These are phyloP conservation scores for Strongylocentrotus purpuratus DNA, from an alignment of 35 echinoderm and acorn worm species.

Conservation along the genomic window DNA sequence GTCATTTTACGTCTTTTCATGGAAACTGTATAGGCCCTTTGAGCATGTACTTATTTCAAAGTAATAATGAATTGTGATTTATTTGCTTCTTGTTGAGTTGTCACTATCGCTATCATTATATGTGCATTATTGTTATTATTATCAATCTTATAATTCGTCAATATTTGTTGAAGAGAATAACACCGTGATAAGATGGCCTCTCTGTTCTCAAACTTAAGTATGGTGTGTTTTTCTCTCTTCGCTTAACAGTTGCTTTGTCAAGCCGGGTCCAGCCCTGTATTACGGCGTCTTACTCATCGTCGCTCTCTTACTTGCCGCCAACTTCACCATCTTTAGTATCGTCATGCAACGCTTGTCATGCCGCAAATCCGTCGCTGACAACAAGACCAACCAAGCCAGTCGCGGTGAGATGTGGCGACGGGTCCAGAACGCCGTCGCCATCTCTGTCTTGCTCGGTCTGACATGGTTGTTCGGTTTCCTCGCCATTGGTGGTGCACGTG, in stretches of 20 bases:
- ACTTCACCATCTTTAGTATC: conserved; percentile 22
- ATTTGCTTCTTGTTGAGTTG: not conserved
- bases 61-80: no score
- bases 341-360: conserved; percentile 19
- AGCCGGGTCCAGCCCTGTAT: conserved; percentile 31
- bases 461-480: conserved; percentile 60
- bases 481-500: conserved; percentile 36
- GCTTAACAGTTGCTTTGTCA: conserved; percentile 29
- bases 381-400: not conserved
- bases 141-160: not conserved
- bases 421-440: conserved; percentile 51
- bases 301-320: not conserved
- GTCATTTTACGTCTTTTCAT: no score
- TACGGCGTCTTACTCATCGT: conserved; percentile 30
- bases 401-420: conserved; percentile 15
- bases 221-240: not conserved
- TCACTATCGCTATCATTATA: no score
- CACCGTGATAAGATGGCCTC: not conserved
- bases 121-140: no score
- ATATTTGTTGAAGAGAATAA: not conserved
- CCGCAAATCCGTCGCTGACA: not conserved
- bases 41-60: no score
- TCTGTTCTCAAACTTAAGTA: not conserved
- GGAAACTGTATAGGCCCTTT: no score
- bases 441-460: conserved; percentile 44